phyloP scores from a whole-genome alignment of 2,888 invertebrate genomes.

The Aphidoletes aphidimyza region DNA sequence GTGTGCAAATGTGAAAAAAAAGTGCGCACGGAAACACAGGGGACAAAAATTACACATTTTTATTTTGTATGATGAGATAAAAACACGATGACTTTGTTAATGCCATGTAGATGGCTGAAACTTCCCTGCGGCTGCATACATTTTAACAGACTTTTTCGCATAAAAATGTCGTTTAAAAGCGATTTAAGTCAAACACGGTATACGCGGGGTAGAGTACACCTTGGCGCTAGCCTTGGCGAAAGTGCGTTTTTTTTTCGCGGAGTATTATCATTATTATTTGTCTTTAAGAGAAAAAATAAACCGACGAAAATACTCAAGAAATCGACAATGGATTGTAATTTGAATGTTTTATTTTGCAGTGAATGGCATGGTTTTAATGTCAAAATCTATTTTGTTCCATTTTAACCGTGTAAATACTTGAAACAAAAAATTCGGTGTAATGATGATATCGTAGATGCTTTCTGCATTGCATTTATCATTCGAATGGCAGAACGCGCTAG shows the following conservation, averaged over 20 bases:
- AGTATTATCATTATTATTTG: background rate
- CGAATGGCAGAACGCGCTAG: background rate
- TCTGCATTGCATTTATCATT: conserved; percentile 31
- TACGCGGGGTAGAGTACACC: too few relatives aligned
- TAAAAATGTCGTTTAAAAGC: conserved; percentile 37
- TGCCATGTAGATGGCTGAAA: too few relatives aligned
- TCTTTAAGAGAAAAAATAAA: background rate
- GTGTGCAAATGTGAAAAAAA: background rate
- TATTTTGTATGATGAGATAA: conserved; percentile 18
- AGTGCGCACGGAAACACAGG: too few relatives aligned
- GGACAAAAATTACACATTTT: background rate
- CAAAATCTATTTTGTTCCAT: conserved; percentile 33
- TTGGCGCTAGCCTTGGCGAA: background rate
- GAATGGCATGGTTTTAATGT: conserved; percentile 21
- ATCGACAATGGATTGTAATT: conserved; percentile 32
- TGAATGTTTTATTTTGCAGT: conserved; percentile 12
- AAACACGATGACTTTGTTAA: conserved; percentile 23
- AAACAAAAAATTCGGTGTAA: background rate
- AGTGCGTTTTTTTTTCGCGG: background rate
- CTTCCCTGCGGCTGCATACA: conserved; percentile 41
- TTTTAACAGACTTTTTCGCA: conserved; percentile 32
- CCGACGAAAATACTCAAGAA: background rate
- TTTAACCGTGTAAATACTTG: background rate
- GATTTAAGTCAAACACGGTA: background rate
- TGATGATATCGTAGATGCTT: background rate